Evolutionary conservation across 2,113 vertebrate species (phyloP), one percentile per base, ranked within the genome.

Genomic region (Blennius ocellaris): DNA sequence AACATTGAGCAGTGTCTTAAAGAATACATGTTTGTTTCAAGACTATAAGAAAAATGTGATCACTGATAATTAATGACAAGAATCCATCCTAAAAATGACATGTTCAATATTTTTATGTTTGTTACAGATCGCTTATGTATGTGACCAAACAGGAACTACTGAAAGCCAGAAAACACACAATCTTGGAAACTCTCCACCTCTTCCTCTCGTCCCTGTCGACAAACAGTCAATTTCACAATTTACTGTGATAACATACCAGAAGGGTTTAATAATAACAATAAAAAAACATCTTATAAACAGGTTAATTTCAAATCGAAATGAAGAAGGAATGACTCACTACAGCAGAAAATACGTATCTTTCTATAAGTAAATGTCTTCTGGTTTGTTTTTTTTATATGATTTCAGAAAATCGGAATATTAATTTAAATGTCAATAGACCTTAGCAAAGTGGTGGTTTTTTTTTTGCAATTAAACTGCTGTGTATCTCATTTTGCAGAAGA

Each of bases 151-250:
- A 38, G 54, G 57, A 59, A 64, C 8, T 57, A 60, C 11, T 63
- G 44, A 77, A 30, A 15, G 55, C n/a, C 1, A 11, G 7, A 60
- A 43, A 71, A 60, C 65, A 70, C 53, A 38, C 37, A 0, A 41
- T 69, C 16, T 65, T 17, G 52, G 6, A 10, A 2, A 47, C n/a
- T 55, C 39, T 70, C 53, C 63, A 11, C 16, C 15, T 49, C 11
- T 40, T 43, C 44, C 15, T 63, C 14, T 9, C 7, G 7, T 48
- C 39, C 7, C 39, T 7, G 36, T 14, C n/a, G 2, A 39, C 14
- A 78, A n/a, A 50, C 48, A 41, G 57, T 71, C 1, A 30, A 69
- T 73, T 71, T 63, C 21, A 54, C 10, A 60, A 57, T 36, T 62
- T 14, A 8, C 43, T n/a, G 37, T 30, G 62, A 74, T 77, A 40